Evolutionary conservation across 2,888 invertebrate genomes (phyloP).

Genomic region (Yponomeuta sedellus): DNA sequence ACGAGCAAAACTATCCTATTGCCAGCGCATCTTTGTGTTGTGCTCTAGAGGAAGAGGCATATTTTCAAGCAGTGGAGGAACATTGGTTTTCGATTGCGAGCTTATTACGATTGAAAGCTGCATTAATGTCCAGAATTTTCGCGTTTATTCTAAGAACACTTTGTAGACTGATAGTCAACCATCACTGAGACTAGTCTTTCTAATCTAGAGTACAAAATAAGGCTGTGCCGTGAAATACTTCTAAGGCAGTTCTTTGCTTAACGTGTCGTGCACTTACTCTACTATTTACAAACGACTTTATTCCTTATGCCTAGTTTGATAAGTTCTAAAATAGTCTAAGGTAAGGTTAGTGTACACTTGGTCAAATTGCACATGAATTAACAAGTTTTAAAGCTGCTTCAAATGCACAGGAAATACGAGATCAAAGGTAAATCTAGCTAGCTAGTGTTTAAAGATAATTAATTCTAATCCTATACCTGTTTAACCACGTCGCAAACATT

Average conservation of each 20-base stretch:
- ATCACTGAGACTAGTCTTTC: constrained; percentile 18
- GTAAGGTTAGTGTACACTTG: constrained; percentile 43
- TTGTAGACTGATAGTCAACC: neutral
- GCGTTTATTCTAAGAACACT: too few relatives aligned
- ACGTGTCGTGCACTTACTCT: constrained; percentile 53
- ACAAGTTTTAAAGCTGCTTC: constrained; percentile 47
- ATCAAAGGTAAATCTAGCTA: neutral
- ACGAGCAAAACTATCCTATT: too few relatives aligned
- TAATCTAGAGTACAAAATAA: constrained; percentile 69
- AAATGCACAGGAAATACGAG: constrained; percentile 34
- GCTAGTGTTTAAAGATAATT: neutral
- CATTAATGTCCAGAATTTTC: too few relatives aligned
- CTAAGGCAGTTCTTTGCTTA: constrained; percentile 69
- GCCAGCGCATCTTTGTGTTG: too few relatives aligned
- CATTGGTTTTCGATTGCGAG: too few relatives aligned
- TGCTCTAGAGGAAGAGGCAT: too few relatives aligned
- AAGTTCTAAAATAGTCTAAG: constrained; percentile 1
- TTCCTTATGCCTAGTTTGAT: neutral
- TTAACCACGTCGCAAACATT: neutral
- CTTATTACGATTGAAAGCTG: too few relatives aligned
- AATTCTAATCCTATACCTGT: neutral
- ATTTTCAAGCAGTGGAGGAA: too few relatives aligned
- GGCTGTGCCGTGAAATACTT: constrained; percentile 68
- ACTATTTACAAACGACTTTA: constrained; percentile 45
- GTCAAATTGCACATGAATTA: constrained; percentile 53